Evolutionary conservation across 2,888 invertebrate species (phyloP).

Genomic region (Hololepta plana): DNA sequence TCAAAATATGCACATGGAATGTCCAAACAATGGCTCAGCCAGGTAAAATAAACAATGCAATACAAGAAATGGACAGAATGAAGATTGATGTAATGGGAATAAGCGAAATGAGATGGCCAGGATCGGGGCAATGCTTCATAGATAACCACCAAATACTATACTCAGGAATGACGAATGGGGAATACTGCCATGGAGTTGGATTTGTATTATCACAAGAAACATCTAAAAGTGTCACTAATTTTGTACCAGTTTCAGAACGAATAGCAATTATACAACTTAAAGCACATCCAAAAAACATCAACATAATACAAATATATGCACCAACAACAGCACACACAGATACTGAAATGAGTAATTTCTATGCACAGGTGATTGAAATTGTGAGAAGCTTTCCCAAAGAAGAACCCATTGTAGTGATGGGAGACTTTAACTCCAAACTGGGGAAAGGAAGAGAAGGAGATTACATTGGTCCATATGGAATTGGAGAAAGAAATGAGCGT

Average conservation of each 20-base stretch:
- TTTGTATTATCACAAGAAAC: too few relatives aligned
- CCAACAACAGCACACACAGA: slow-evolving; percentile 6
- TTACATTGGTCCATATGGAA: slow-evolving; percentile 7
- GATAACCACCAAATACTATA: too few relatives aligned
- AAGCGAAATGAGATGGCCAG: too few relatives aligned
- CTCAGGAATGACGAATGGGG: too few relatives aligned
- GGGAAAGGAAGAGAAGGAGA: slow-evolving; percentile 6
- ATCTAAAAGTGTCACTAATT: neutral
- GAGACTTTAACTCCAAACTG: slow-evolving; percentile 10
- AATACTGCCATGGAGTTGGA: too few relatives aligned
- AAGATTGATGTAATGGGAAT: too few relatives aligned
- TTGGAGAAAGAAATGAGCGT: slow-evolving; percentile 10
- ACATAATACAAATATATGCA: too few relatives aligned
- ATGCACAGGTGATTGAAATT: slow-evolving; percentile 6
- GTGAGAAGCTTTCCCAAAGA: slow-evolving; percentile 7
- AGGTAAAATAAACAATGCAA: too few relatives aligned
- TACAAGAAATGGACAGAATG: too few relatives aligned
- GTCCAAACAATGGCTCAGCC: too few relatives aligned
- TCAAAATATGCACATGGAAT: too few relatives aligned
- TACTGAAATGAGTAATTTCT: slow-evolving; percentile 7
- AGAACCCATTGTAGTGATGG: slow-evolving; percentile 8
- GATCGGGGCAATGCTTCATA: too few relatives aligned
- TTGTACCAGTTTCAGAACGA: neutral
- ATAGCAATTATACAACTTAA: neutral
- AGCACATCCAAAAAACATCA: slow-evolving; percentile 5